phyloP scores from a whole-genome alignment of 2,113 vertebrate genomes.

The Mormyrus iriodes region DNA sequence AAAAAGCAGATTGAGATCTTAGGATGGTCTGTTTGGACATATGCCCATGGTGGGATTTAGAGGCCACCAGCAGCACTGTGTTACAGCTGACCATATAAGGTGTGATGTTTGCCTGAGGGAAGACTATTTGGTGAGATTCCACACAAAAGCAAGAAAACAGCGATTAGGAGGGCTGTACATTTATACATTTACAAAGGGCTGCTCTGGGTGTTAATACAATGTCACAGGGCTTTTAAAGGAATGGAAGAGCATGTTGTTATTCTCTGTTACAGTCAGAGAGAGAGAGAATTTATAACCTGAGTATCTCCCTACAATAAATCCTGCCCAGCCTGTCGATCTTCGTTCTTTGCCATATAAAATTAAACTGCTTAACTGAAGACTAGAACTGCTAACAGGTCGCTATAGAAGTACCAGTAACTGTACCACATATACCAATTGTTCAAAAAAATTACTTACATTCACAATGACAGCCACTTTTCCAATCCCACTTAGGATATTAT shows the following conservation, averaged over 20 bases:
- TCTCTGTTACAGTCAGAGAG: background rate
- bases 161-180: background rate
- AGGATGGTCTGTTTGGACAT: background rate
- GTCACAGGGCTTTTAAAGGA: slow-evolving; percentile 8
- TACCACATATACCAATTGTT: background rate
- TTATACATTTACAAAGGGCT: slow-evolving; percentile 21
- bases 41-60: slow-evolving; percentile 14
- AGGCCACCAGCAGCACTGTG: background rate
- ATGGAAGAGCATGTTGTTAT: background rate
- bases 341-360: background rate
- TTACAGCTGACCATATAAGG: slow-evolving; percentile 32
- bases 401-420: background rate
- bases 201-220: slow-evolving; percentile 18
- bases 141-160: background rate
- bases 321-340: background rate
- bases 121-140: background rate
- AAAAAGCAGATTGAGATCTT: background rate
- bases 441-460: slow-evolving; percentile 73
- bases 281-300: background rate
- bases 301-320: background rate
- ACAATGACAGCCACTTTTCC: slow-evolving; percentile 95
- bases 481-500: slow-evolving; percentile 86
- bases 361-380: background rate
- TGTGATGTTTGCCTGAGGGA: background rate
- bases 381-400: background rate